Conservation (phyloP, 2,797 vertebrate species). For the Buphagus erythrorhynchus region DNA sequence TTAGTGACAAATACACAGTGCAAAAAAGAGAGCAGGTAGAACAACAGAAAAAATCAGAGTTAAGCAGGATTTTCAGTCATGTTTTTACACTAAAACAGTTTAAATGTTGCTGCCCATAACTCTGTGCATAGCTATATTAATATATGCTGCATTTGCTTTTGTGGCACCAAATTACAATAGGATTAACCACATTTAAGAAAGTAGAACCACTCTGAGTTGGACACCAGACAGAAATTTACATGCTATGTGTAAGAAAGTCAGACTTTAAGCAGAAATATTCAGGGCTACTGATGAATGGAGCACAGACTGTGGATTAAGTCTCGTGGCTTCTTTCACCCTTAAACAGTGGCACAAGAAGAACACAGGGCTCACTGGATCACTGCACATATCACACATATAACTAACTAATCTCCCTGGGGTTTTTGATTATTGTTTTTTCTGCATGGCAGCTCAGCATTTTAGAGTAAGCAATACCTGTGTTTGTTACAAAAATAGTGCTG, state of each 20-base stretch:
- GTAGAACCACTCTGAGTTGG: not conserved
- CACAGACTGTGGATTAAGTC: not conserved
- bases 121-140: not conserved
- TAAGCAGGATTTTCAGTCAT: not conserved
- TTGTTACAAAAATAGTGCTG: not conserved
- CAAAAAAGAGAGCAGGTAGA: not conserved
- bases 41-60: not conserved
- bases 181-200: not conserved
- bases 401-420: rapidly evolving
- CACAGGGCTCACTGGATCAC: not conserved
- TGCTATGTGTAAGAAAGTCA: rapidly evolving
- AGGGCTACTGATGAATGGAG: not conserved
- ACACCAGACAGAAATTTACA: not conserved
- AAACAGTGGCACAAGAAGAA: not conserved
- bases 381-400: not conserved
- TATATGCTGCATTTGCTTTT: not conserved
- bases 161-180: not conserved
- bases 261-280: not conserved
- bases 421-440: not conserved
- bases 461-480: not conserved
- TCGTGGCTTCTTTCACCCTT: rapidly evolving
- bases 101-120: not conserved
- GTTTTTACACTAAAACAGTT: not conserved
- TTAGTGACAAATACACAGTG: not conserved
- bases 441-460: not conserved